Conservation (phyloP, 2,113 vertebrate genomes). For the Mormyrus iriodes region DNA sequence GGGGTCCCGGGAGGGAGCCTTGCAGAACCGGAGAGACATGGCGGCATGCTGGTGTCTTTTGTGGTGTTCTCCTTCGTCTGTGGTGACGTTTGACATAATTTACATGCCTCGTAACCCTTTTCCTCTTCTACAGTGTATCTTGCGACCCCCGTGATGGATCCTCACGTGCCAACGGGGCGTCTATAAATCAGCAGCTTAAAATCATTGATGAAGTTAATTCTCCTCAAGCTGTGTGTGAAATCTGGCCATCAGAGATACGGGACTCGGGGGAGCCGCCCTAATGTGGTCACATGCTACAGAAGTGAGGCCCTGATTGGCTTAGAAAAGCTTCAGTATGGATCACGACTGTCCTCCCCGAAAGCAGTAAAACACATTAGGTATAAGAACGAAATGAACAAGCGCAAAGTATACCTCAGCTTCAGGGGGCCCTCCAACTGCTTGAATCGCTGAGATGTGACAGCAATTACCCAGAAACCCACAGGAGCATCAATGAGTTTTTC, state of each 20-base stretch:
- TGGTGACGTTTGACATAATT: not conserved
- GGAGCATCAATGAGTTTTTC: constrained; percentile 47
- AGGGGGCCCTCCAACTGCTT: constrained; percentile 37
- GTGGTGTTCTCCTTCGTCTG: not conserved
- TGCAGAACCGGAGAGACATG: constrained; percentile 8
- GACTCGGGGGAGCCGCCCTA: not conserved
- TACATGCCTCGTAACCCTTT: not conserved
- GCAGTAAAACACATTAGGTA: constrained; percentile 31
- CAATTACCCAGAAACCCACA: constrained; percentile 61
- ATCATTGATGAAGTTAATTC: not conserved
- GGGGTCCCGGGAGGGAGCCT: constrained; percentile 39
- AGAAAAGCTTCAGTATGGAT: not conserved
- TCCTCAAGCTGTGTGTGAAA: not conserved
- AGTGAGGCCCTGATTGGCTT: not conserved
- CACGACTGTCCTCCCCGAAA: not conserved
- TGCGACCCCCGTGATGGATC: not conserved
- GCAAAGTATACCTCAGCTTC: constrained; percentile 48
- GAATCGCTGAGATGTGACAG: constrained; percentile 55
- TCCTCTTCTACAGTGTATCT: not conserved
- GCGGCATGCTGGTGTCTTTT: not conserved
- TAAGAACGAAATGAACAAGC: constrained; percentile 37
- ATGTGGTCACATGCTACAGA: not conserved
- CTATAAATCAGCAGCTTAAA: not conserved
- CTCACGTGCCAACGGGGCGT: not conserved
- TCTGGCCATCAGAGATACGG: not conserved